Percentiles rank a stretch among this genome's conserved stretches.
phyloP scores from a whole-genome alignment of 2,113 vertebrate genomes.

The Pterocles orientalis region DNA sequence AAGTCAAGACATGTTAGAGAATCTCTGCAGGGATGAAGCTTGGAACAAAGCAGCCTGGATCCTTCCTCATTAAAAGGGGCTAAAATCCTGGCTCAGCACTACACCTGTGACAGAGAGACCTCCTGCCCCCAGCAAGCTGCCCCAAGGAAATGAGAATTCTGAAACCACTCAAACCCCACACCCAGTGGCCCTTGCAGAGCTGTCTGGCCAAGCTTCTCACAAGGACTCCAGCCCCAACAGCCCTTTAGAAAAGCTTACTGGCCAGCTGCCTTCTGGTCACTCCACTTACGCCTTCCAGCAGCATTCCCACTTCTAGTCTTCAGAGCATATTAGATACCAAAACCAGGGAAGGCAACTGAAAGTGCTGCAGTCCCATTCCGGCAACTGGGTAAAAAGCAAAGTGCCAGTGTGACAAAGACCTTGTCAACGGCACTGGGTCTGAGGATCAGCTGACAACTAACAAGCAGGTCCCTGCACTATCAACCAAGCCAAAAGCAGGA shows the following conservation, averaged over 20 bases:
- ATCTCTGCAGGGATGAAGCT: neutral
- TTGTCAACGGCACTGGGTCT: neutral
- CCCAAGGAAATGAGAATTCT: neutral
- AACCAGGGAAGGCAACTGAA: neutral
- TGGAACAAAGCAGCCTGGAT: neutral
- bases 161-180: neutral
- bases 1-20: neutral
- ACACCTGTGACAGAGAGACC: neutral
- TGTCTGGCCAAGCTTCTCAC: neutral
- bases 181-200: neutral
- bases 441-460: neutral
- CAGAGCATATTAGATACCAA: neutral
- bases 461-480: neutral
- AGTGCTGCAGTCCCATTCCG: neutral
- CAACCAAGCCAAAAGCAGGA: neutral
- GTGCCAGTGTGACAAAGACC: neutral
- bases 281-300: neutral
- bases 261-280: neutral
- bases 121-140: neutral
- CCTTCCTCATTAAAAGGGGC: neutral
- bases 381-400: neutral
- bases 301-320: neutral
- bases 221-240: neutral
- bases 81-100: neutral
- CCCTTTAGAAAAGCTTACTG: neutral